phyloP scores from a whole-genome alignment of 2,888 invertebrate species.

The Drosophila acutilabella region DNA sequence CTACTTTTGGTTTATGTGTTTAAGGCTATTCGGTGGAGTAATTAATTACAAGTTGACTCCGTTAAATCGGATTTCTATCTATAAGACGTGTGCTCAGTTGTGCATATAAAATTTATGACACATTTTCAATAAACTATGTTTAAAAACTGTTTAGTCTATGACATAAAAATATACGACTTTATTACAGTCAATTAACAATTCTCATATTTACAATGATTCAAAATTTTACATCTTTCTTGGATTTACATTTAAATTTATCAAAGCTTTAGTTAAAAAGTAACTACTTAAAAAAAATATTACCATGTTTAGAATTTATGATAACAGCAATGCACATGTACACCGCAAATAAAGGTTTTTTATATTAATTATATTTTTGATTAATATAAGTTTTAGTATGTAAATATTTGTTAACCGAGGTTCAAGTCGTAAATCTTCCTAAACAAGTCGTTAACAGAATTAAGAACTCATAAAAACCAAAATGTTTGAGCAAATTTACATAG shows the following conservation, averaged over 20 bases:
- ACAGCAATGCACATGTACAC: neutral
- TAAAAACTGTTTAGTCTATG: neutral
- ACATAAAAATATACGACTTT: neutral
- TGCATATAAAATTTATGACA: conserved; percentile 30
- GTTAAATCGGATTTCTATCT: conserved; percentile 47
- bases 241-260: too few relatives aligned
- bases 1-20: conserved; percentile 36
- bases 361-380: neutral
- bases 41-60: conserved; percentile 46
- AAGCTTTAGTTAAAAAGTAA: too few relatives aligned
- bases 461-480: conserved; percentile 42
- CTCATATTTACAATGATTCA: neutral
- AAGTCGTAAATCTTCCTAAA: conserved; percentile 43
- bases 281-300: neutral
- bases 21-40: conserved; percentile 56
- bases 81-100: conserved; percentile 46
- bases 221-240: neutral
- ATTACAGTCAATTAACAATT: too few relatives aligned
- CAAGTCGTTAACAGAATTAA: conserved; percentile 36
- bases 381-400: conserved; percentile 14
- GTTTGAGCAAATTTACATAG: conserved; percentile 47
- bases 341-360: neutral
- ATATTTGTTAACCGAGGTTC: conserved; percentile 19
- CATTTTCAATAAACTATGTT: conserved; percentile 5
- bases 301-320: too few relatives aligned